These are phyloP conservation scores for Pristionchus mayeri DNA, from an alignment of 2,888 invertebrate species.

Conservation along the genomic window DNA sequence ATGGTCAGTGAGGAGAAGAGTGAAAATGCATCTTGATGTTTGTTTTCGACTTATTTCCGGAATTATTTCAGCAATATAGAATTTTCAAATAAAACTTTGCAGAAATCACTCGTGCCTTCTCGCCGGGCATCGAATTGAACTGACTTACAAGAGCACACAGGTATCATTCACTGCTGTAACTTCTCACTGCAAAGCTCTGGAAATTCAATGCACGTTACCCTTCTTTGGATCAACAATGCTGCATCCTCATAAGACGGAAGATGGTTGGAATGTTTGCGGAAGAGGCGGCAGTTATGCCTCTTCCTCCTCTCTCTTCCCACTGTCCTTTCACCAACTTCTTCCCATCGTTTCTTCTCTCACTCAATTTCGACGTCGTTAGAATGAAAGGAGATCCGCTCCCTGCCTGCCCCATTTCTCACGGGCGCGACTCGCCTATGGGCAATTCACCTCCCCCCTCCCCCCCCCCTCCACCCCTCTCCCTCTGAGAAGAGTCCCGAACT, in stretches of 20 bases:
- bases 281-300: neutral
- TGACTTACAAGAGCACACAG: slow-evolving; percentile 72
- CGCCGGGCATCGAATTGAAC: slow-evolving; percentile 67
- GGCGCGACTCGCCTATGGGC: neutral
- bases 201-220: no score
- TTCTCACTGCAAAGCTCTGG: no score
- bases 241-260: no score
- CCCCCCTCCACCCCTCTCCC: neutral
- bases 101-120: slow-evolving; percentile 64
- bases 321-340: slow-evolving; percentile 35
- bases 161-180: slow-evolving; percentile 53
- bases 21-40: no score
- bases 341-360: slow-evolving; percentile 27
- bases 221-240: no score
- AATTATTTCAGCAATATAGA: no score
- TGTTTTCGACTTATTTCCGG: no score
- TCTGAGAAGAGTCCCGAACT: neutral
- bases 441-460: slow-evolving; percentile 21
- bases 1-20: no score
- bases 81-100: neutral
- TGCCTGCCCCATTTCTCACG: slow-evolving; percentile 25
- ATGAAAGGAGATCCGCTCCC: slow-evolving; percentile 3
- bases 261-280: no score
- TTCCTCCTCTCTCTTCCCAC: neutral
- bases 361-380: slow-evolving; percentile 46